Percentiles rank a stretch among this genome's conserved stretches.
Evolutionary conservation across 2,113 vertebrate species (phyloP).

Genomic region (Epinephelus moara): DNA sequence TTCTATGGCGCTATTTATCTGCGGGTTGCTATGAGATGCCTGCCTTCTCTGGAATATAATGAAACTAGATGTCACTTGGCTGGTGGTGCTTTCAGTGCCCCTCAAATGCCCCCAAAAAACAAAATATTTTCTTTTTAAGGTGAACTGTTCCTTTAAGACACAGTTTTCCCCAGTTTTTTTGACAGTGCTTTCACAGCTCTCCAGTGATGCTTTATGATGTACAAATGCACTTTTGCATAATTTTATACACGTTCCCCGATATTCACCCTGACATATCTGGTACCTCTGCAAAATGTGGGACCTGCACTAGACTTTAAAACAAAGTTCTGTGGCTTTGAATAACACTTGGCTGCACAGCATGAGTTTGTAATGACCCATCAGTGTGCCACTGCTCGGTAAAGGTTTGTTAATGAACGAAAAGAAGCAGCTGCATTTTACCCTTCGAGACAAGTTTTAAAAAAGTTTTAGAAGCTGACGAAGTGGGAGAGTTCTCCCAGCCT

Average conservation of each 20-base stretch:
- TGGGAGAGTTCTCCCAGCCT: neutral
- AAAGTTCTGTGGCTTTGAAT: neutral
- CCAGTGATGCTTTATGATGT: neutral
- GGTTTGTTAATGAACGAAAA: neutral
- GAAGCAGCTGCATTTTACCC: conserved; percentile 2
- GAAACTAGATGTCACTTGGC: too few species aligned
- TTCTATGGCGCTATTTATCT: too few species aligned
- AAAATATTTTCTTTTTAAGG: too few species aligned
- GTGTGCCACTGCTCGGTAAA: neutral
- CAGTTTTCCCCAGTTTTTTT: neutral
- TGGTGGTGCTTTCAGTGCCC: too few species aligned
- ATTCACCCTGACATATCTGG: neutral
- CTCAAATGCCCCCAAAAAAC: too few species aligned
- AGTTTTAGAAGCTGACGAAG: neutral
- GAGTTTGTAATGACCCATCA: neutral
- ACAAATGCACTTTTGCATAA: neutral
- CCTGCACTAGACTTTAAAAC: neutral
- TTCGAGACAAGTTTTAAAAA: neutral
- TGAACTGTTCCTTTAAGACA: neutral
- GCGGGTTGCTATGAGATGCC: too few species aligned
- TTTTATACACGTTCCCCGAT: neutral
- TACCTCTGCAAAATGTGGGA: neutral
- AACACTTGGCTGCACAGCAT: neutral
- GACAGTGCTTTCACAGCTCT: neutral
- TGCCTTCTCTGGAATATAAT: too few species aligned